A percentile compares a stretch with the other conserved stretches of the same genome.
These are phyloP conservation scores for Andrena hattorfiana DNA, from an alignment of 2,888 invertebrate species.

Conservation along the genomic window DNA sequence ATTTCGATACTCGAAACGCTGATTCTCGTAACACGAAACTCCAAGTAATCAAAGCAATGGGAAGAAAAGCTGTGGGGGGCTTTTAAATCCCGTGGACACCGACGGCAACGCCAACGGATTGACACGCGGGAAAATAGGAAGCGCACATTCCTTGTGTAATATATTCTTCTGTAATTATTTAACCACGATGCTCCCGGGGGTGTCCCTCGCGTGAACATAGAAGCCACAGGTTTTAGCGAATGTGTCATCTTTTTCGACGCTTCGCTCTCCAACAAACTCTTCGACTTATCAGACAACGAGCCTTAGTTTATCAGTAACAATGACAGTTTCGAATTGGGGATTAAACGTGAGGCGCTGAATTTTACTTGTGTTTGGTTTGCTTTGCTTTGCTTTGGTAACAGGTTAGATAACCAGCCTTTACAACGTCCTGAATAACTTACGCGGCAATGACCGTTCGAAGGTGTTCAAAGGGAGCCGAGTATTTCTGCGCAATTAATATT, in stretches of 20 bases:
- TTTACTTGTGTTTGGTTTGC: no score
- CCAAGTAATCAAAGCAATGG: conserved; percentile 47
- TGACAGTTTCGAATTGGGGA: no score
- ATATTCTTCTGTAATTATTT: conserved; percentile 39
- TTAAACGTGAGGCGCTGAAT: no score
- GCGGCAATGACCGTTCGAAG: no score
- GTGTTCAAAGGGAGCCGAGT: background rate
- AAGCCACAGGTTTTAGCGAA: background rate
- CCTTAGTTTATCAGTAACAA: no score
- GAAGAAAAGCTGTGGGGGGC: conserved; percentile 22
- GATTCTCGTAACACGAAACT: conserved; percentile 23
- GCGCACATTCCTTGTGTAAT: background rate
- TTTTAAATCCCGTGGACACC: conserved; percentile 32
- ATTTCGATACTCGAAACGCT: conserved; percentile 47
- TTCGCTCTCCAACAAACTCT: background rate
- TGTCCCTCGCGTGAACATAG: background rate
- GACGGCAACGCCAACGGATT: background rate
- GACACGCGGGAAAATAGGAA: background rate
- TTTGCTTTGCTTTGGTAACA: no score
- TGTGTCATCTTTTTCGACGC: background rate
- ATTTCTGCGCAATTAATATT: background rate
- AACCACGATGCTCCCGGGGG: conserved; percentile 5
- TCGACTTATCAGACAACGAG: no score
- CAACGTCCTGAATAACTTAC: no score
- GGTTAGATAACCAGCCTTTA: no score